Evolutionary conservation across 2,113 vertebrate species (phyloP), one percentile per base, ranked within the genome.

Genomic region (Strix uralensis): DNA sequence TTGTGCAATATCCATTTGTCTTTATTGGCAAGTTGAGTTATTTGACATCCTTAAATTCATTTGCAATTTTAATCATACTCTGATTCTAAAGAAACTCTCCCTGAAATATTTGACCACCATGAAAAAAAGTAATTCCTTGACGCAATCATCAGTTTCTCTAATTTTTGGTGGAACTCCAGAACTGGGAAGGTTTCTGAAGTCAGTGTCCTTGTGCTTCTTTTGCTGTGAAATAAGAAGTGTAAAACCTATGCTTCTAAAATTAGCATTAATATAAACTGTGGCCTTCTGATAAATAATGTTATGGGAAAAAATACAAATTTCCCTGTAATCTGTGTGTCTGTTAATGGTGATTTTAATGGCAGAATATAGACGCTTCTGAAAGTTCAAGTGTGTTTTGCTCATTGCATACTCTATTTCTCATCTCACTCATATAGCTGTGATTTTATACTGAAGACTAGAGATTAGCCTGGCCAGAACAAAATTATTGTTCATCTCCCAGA

Each of bases 401-500:
- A 9, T 75, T 89, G 36, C 19, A n/a, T 87, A 69, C 44, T 38
- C 21, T 72, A 11, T 92, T 87, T 94, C 57, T 92, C 73, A 75
- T 69, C 62, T 89, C 40, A 52, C 7, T 81, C 30, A 8, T 61
- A 34, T 90, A 77, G 58, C 71, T 93, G 40, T 90, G 90, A 92
- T 74, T 96, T 93, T 69, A 61, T 91, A 82, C 52, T 61, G 52
- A 93, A 93, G 74, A 49, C 58, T 75, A 72, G 61, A 95, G 66
- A 91, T 91, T 89, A 94, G 54, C 49, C 87, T 96, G 84, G 80
- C 90, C 85, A 91, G 81, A 95, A 85, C 7, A 0, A 90, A 96
- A 94, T 91, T 93, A 77, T 80, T 96, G 66, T 80, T 95, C 54
- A 58, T 95, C 36, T 96, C 93, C 78, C 90, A 90, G 78, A 91